These are phyloP conservation scores for Gallinago stenura DNA, from an alignment of 2,797 vertebrate species.

Conservation along the genomic window DNA sequence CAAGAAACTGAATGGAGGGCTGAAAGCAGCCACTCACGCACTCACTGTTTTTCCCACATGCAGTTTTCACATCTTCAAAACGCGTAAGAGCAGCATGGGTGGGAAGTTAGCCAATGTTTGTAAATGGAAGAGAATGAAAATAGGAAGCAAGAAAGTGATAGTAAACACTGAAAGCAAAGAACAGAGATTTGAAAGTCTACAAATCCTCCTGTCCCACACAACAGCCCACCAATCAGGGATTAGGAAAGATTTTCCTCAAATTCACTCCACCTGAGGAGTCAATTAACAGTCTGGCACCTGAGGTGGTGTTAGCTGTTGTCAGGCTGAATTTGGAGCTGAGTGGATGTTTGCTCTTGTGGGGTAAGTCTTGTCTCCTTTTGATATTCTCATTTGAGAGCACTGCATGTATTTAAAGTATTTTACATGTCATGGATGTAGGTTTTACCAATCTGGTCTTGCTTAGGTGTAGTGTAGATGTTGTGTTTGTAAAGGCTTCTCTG, in stretches of 20 bases:
- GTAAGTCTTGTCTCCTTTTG: not conserved
- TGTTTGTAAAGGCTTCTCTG: not conserved
- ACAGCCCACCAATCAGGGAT: rapidly evolving
- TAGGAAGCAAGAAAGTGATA: not conserved
- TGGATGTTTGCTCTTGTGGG: rapidly evolving
- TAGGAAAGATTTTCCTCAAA: not conserved
- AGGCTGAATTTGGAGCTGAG: not conserved
- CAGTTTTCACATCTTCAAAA: not conserved
- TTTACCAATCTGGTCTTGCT: not conserved
- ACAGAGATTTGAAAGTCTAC: not conserved
- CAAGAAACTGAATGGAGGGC: not conserved
- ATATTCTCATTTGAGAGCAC: not conserved
- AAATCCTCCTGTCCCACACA: not conserved
- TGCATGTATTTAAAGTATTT: not conserved
- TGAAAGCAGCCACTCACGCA: not conserved
- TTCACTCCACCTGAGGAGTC: not conserved
- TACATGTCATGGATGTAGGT: not conserved
- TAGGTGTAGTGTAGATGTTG: not conserved
- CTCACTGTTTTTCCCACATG: not conserved
- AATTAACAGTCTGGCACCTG: not conserved
- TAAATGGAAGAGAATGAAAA: not conserved
- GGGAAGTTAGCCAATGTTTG: not conserved
- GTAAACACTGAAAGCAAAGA: not conserved
- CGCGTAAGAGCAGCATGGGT: rapidly evolving
- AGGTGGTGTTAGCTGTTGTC: not conserved